Conservation (phyloP, 2,113 vertebrate genomes). For the Phrynosoma blainvillii region DNA sequence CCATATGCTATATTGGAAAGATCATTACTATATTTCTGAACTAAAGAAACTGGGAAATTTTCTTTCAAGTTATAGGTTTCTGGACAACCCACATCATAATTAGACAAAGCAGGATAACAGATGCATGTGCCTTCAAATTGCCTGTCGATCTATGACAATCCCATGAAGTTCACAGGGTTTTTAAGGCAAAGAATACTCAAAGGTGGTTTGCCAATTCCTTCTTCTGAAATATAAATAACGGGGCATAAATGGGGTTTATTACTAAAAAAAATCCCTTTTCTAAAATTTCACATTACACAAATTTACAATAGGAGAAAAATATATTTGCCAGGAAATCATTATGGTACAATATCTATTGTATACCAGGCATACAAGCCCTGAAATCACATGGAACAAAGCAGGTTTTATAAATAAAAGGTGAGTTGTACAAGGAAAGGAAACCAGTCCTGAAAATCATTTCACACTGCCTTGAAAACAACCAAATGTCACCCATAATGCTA, state of each 20-base stretch:
- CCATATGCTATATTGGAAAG: rapidly evolving
- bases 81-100: slow-evolving; percentile 3
- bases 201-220: too few species aligned
- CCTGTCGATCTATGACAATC: too few species aligned
- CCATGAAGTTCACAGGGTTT: neutral
- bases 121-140: neutral
- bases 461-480: neutral
- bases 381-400: too few species aligned
- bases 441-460: neutral
- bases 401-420: neutral
- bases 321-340: neutral
- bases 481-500: neutral
- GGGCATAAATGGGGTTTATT: neutral
- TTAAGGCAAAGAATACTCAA: neutral
- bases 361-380: neutral
- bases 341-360: neutral
- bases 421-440: neutral
- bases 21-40: neutral
- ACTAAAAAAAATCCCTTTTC: neutral
- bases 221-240: neutral
- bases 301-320: neutral
- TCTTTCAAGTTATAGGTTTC: neutral
- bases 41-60: neutral
- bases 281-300: neutral
- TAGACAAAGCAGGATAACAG: neutral